Percentiles rank a stretch among this genome's conserved stretches.
Conservation (phyloP, 2,888 invertebrate genomes). For the Epinotia bilunana region DNA sequence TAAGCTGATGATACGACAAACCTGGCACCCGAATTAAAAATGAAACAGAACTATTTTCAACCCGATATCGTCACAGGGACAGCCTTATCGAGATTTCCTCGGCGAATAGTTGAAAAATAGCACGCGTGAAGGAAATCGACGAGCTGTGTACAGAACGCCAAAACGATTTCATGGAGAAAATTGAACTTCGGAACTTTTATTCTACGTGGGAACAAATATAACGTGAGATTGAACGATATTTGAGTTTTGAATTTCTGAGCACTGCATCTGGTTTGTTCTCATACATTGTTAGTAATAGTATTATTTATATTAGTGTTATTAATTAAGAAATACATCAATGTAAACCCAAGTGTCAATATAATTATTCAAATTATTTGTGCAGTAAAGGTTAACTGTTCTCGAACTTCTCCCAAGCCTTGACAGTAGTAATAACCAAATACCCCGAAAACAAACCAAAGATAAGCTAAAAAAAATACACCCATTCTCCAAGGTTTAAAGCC, state of each 20-base stretch:
- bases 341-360: no score
- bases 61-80: neutral
- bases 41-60: constrained; percentile 21
- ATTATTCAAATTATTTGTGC: no score
- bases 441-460: constrained; percentile 8
- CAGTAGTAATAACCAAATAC: neutral
- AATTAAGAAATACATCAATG: no score
- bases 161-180: constrained; percentile 43
- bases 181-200: constrained; percentile 35
- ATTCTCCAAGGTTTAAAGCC: constrained; percentile 36
- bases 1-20: no score
- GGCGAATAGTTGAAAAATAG: constrained; percentile 35
- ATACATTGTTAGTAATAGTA: neutral
- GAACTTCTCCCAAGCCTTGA: no score
- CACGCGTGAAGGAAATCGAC: constrained; percentile 30
- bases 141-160: constrained; percentile 30
- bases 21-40: constrained; percentile 14
- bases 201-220: constrained; percentile 23
- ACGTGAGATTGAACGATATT: constrained; percentile 15
- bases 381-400: no score
- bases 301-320: no score
- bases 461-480: neutral
- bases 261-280: neutral
- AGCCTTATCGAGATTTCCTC: constrained; percentile 15
- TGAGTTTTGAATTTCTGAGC: neutral